phyloP scores from a whole-genome alignment of 2,113 vertebrate genomes.

The Formicarius rufipectus region DNA sequence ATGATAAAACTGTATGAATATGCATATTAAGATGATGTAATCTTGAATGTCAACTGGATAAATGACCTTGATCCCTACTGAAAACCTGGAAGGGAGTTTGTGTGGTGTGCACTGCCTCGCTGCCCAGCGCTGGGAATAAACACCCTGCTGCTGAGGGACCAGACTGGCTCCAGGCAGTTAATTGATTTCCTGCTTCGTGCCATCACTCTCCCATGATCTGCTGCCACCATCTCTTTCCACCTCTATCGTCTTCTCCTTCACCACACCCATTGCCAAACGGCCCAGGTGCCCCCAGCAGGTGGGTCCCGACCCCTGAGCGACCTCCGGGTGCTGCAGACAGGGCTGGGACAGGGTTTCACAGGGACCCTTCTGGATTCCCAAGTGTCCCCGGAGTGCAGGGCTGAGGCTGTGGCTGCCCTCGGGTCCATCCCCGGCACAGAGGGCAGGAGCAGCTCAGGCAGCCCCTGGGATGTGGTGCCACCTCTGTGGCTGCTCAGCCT shows the following conservation, averaged over 20 bases:
- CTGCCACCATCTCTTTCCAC: not conserved
- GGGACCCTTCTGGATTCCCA: rapidly evolving
- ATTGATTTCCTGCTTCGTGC: too few species aligned
- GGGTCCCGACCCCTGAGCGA: not conserved
- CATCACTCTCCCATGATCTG: rapidly evolving
- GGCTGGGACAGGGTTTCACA: not conserved
- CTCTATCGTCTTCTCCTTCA: not conserved
- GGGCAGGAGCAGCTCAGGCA: not conserved
- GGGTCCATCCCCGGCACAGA: rapidly evolving
- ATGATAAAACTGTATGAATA: too few species aligned
- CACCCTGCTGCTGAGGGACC: too few species aligned
- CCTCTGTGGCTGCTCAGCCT: not conserved
- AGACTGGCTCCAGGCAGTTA: too few species aligned
- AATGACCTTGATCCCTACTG: too few species aligned
- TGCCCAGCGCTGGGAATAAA: too few species aligned
- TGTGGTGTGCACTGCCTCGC: too few species aligned
- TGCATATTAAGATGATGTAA: too few species aligned
- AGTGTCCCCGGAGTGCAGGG: rapidly evolving
- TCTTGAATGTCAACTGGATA: too few species aligned
- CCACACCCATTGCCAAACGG: rapidly evolving
- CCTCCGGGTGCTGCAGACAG: not conserved
- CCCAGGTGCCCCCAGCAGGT: not conserved
- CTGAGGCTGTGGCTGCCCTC: not conserved
- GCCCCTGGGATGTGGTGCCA: rapidly evolving
- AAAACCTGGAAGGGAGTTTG: too few species aligned